Evolutionary conservation across 1,140 invertebrate genomes (phyloP).

Genomic region (Andricus grossulariae): DNA sequence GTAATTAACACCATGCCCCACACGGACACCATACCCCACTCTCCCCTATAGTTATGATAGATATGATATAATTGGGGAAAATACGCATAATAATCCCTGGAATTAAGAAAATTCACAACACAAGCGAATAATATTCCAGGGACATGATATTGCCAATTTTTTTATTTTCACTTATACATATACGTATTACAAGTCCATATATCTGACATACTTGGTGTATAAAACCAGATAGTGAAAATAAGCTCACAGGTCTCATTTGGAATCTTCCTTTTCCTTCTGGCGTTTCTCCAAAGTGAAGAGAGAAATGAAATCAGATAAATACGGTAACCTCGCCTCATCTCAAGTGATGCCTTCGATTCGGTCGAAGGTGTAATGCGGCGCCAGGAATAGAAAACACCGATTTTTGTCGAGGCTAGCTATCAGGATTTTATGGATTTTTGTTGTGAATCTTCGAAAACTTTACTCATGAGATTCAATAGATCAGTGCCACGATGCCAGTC

Average conservation of each 20-base stretch:
- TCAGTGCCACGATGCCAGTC: neutral
- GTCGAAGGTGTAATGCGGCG: too few species aligned
- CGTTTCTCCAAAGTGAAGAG: slow-evolving; percentile 23
- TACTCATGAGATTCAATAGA: neutral
- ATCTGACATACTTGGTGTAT: neutral
- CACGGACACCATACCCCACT: too few species aligned
- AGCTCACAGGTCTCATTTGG: slow-evolving; percentile 21
- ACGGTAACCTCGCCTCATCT: neutral
- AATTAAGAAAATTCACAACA: too few species aligned
- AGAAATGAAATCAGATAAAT: slow-evolving; percentile 6
- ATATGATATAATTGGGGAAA: too few species aligned
- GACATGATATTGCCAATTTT: too few species aligned
- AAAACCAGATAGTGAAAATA: slow-evolving; percentile 34
- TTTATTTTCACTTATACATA: too few species aligned
- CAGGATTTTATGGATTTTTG: neutral
- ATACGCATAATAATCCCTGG: too few species aligned
- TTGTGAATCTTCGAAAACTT: neutral
- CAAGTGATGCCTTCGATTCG: too few species aligned
- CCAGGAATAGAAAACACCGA: neutral
- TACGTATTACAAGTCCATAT: too few species aligned
- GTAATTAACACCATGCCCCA: too few species aligned
- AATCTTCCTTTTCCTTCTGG: slow-evolving; percentile 20
- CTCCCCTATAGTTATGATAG: too few species aligned
- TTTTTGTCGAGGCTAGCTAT: neutral
- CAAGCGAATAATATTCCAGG: too few species aligned